Conservation (phyloP, 1,140 invertebrate genomes). For the Eulimnadia texana region DNA sequence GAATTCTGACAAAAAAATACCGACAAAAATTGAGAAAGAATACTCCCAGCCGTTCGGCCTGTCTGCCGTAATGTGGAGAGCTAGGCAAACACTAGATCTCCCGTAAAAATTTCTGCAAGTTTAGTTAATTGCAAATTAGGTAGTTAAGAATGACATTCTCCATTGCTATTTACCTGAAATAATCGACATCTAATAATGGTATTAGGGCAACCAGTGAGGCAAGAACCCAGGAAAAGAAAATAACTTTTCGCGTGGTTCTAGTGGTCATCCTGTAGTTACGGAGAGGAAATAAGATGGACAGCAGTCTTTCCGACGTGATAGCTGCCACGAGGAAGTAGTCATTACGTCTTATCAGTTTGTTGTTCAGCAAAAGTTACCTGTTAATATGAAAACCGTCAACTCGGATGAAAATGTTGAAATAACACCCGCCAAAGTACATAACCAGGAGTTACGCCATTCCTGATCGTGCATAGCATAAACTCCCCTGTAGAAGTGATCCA, state of each 20-base stretch:
- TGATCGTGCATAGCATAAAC: constrained; percentile 37
- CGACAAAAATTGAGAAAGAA: constrained; percentile 40
- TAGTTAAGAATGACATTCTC: not conserved
- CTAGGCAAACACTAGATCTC: constrained; percentile 41
- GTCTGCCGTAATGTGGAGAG: constrained; percentile 39
- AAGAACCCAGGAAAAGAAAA: constrained; percentile 34
- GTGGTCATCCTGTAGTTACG: constrained; percentile 29
- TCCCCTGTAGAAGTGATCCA: constrained; percentile 37
- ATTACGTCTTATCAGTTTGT: not conserved
- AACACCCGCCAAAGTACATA: constrained; percentile 43
- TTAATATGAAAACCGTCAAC: constrained; percentile 45
- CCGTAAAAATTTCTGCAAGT: constrained; percentile 37
- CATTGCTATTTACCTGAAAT: constrained; percentile 26
- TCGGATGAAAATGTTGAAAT: constrained; percentile 50
- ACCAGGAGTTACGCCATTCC: constrained; percentile 33
- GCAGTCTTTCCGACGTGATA: constrained; percentile 40
- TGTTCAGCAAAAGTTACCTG: constrained; percentile 21
- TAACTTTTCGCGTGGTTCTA: constrained; percentile 30
- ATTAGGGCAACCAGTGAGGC: constrained; percentile 32
- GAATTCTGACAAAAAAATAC: constrained; percentile 19
- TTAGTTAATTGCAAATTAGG: not conserved
- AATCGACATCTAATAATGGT: constrained; percentile 32
- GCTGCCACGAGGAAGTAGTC: constrained; percentile 22
- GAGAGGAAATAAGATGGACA: constrained; percentile 41
- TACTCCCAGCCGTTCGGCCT: constrained; percentile 43